phyloP scores from a whole-genome alignment of 2,113 vertebrate species.

The Crotalus tigris region DNA sequence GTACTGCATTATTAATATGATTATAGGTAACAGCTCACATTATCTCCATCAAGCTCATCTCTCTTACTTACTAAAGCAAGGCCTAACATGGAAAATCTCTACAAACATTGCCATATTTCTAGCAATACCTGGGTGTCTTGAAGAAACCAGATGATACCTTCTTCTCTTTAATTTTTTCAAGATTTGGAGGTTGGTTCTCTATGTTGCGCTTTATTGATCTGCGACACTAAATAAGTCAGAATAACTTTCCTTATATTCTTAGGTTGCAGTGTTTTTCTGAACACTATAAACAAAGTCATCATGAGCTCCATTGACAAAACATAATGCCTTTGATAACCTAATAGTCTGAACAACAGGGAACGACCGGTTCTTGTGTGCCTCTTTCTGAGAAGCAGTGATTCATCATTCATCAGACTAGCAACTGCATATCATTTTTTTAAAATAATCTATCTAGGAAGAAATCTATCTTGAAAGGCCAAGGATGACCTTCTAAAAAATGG shows the following conservation, averaged over 20 bases:
- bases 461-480: background rate
- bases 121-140: background rate
- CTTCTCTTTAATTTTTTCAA: background rate
- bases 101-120: background rate
- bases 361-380: background rate
- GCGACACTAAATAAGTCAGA: background rate
- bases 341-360: background rate
- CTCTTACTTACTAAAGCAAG: background rate
- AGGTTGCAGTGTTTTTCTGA: background rate
- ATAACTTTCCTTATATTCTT: background rate
- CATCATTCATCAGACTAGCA: background rate
- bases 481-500: background rate
- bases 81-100: background rate
- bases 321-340: background rate
- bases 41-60: background rate
- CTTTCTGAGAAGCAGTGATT: background rate
- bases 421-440: background rate
- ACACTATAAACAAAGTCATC: background rate
- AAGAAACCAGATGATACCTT: background rate
- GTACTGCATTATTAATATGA: background rate
- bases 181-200: background rate
- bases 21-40: background rate
- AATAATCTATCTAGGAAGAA: background rate
- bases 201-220: background rate
- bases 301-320: background rate